Base-by-base conservation (phyloP, 2,113 vertebrate genomes). In the Chloropsis hardwickii region DNA sequence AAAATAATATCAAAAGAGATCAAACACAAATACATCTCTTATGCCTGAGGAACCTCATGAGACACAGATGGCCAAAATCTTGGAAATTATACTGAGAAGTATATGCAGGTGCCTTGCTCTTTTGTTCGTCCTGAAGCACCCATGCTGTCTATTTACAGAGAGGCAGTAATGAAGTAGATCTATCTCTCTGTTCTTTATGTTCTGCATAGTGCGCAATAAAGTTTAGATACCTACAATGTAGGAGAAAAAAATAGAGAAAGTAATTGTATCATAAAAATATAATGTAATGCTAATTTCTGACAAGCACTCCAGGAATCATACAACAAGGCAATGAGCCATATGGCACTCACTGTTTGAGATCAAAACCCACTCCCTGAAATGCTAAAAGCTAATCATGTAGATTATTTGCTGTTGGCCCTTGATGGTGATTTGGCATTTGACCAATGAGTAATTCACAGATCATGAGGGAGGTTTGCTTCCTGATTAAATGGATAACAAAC, bases 341-440 rank as follows among this genome's bases (percentile, higher is more conserved):
- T 62, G 67, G 58, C 51, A 78, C 50, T 78, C 80, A 33, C 67
- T 78, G 67, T 70, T 95, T 92, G 91, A 92, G 51, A 86, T 73
- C 54, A 88, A 94, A 85, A 42, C 51, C 35, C 61, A 17, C 66
- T 92, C 80, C 42, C 67, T 91, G 47, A 92, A 93, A 84, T 42
- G 47, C 37, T 92, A 86, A 89, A 88, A 91, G 67, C 72, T 94
- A 88, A 91, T 94, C 71, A 85, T 58, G 60, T 57, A 78, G 42
- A 78, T 88, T 92, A 86, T 95, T 96, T 96, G 74, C 77, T 78
- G 50, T 81, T 89, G 45, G 18, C 50, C 77, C 64, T 65, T 78
- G 86, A 71, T 78, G 39, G 60, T 77, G 42, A 92, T 94, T 94
- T 96, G 93, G 80, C 81, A 81, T 96, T 84, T 95, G 81, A 94